Base-by-base conservation (phyloP, 2,888 invertebrate species). In the Eupithecia subfuscata region DNA sequence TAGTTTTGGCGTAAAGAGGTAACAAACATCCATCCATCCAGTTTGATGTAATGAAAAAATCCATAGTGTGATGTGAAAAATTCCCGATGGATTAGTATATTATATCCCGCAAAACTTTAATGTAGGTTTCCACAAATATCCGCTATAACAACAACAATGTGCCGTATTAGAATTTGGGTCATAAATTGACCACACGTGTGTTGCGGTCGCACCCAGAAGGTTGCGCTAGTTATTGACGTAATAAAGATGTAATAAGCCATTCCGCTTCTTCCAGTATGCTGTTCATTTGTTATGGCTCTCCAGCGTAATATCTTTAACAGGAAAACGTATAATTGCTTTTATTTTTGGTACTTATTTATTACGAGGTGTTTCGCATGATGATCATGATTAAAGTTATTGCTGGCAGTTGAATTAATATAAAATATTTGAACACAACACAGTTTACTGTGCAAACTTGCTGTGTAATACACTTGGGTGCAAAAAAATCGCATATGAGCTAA, bases 131-230 rank as follows among this genome's bases (percentile, higher is more conserved):
- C n/a, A 52, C 52, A 22, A 22, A 56, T 56, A 22, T 22, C 22
- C 22, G 22, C 56, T 56, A 60, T 25, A 60, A 60, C 60, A 25
- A 64, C 18, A 64, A 34, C 34, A 34, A 34, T 4, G 7, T 34
- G 64, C 7, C 64, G 18, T 18, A 18, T 18, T 34, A 18, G 34
- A 64, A 64, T 34, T 64, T 64, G 64, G 64, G 34, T 64, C 64
- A 64, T 70, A 73, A 69, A 64, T 67, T 67, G 40, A 37, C 48
- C 40, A 73, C 65, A 67, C 60, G 70, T 67, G 43, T 43, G 48
- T 67, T 34, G 40, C 64, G 56, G 70, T 76, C 67, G 63, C 76
- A 70, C 72, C 69, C 56, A 70, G 64, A 64, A 30, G 34, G 56
- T 22, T 14, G 22, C 45, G 40, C 40, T 72, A 43, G 30, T 67